Conservation (phyloP, 1,140 invertebrate species). For the Cyphomyrmex costatus region DNA sequence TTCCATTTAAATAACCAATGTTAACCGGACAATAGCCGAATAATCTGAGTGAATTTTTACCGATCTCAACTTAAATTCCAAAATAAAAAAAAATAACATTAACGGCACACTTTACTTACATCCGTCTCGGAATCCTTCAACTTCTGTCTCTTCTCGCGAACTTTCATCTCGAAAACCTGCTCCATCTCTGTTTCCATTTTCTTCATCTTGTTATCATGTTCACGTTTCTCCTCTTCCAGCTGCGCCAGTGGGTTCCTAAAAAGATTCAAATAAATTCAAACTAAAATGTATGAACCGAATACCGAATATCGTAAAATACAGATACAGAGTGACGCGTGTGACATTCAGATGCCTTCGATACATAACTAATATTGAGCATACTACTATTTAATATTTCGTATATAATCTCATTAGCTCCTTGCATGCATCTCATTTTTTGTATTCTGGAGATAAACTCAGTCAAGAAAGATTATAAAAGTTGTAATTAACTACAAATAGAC, state of each 20-base stretch:
- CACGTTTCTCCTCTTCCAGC: slow-evolving; percentile 98
- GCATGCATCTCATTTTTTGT: not conserved
- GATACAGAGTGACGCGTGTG: not conserved
- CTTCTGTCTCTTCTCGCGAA: slow-evolving; percentile 97
- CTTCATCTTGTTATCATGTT: slow-evolving; percentile 98
- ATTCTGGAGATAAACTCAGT: not conserved
- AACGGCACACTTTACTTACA: slow-evolving; percentile 85
- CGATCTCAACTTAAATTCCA: not conserved
- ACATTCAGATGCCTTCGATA: slow-evolving; percentile 13
- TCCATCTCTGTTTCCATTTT: slow-evolving; percentile 99
- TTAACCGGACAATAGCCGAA: not conserved
- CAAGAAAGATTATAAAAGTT: not conserved
- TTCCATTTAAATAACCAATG: not conserved
- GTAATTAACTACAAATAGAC: not conserved
- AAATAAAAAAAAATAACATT: not conserved
- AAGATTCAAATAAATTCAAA: slow-evolving; percentile 71
- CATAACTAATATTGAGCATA: slow-evolving; percentile 27
- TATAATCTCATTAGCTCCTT: slow-evolving; percentile 26
- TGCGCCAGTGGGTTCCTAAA: slow-evolving; percentile 97
- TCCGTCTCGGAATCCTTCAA: slow-evolving; percentile 97
- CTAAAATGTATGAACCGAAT: slow-evolving; percentile 17
- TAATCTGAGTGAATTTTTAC: not conserved
- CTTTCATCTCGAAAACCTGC: slow-evolving; percentile 95
- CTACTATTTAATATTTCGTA: not conserved
- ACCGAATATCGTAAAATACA: not conserved